Evolutionary conservation across 53 echinoderm and acorn worm genomes (phyloP), one percentile per base, ranked within the genome.

Genomic region (Zoroaster sp.): DNA sequence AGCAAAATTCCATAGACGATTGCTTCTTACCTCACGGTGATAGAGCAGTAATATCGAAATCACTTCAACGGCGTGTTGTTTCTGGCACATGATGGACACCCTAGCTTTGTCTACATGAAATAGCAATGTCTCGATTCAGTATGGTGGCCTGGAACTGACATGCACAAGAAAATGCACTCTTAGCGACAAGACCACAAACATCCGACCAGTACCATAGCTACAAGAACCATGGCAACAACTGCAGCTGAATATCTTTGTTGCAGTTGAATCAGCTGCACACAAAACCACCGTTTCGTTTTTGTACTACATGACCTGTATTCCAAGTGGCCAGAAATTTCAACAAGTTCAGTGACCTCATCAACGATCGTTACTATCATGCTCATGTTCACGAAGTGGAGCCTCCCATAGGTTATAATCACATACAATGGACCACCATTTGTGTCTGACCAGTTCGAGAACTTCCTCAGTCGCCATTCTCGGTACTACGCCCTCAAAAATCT

Each of bases 261-360:
- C 89, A 73, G 67, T 93, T 12, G 71, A 80, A 8, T 74, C 90
- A 0, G 87, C 89, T 42, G 89, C 90, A 2, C n/a, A n/a, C 73
- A 35, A 12, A 78, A 39, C 49, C 79, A 93, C 20, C 74, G 80
- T 44, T 89, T 89, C 32, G 47, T 90, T 1, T 9, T 89, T 23
- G 89, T 93, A 21, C 51, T 90, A 11, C 90, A 90, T 51, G 93
- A 93, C 32, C 36, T 89, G 23, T 87, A 93, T 46, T 89, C 86
- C 21, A 92, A 92, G 55, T 93, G 89, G 89, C 93, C 93, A 39
- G 93, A 87, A 42, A 85, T 83, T 40, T 21, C 78, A 39, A 92
- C 93, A 15, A 80, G 89, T 63, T 51, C 92, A 36, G 67, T 92
- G 41, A 92, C 92, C 11, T 52, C 89, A 5, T 44, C 79, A 14